Percentiles rank a stretch among this genome's conserved stretches.
These are phyloP conservation scores for Miltochrista miniata DNA, from an alignment of 2,888 invertebrate species.

Conservation along the genomic window DNA sequence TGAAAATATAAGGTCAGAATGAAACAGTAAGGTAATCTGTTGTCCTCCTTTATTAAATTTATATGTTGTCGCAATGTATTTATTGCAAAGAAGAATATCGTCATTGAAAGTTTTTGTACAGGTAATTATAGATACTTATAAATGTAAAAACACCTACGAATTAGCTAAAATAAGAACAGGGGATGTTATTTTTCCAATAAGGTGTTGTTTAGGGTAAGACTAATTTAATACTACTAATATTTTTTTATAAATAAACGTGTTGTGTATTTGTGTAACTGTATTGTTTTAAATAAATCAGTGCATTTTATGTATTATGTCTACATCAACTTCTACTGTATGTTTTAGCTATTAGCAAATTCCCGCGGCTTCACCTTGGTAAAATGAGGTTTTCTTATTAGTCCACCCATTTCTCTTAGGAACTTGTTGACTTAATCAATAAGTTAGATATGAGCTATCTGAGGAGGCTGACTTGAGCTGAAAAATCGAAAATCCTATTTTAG, in stretches of 20 bases:
- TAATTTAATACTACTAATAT: slow-evolving; percentile 52
- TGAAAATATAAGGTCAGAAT: background rate
- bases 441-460: no score
- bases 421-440: no score
- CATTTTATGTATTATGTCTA: slow-evolving; percentile 15
- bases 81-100: slow-evolving; percentile 12
- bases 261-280: slow-evolving; percentile 65
- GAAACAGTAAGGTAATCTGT: background rate
- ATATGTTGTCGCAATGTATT: slow-evolving; percentile 7
- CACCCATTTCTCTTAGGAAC: no score
- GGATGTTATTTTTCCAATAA: slow-evolving; percentile 59
- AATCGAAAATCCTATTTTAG: no score
- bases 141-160: slow-evolving; percentile 21
- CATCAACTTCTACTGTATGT: background rate
- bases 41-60: slow-evolving; percentile 1
- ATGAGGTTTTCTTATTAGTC: no score
- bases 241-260: slow-evolving; percentile 76
- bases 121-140: slow-evolving; percentile 12
- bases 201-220: slow-evolving; percentile 44
- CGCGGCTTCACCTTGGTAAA: no score
- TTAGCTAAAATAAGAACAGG: slow-evolving; percentile 30
- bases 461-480: no score
- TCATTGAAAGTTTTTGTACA: slow-evolving; percentile 26
- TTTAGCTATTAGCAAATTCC: background rate
- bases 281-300: slow-evolving; percentile 52